A percentile compares a stretch with the other conserved stretches of the same genome.
Evolutionary conservation across 2,113 vertebrate genomes (phyloP).

Genomic region (Notarius lentiginosus): DNA sequence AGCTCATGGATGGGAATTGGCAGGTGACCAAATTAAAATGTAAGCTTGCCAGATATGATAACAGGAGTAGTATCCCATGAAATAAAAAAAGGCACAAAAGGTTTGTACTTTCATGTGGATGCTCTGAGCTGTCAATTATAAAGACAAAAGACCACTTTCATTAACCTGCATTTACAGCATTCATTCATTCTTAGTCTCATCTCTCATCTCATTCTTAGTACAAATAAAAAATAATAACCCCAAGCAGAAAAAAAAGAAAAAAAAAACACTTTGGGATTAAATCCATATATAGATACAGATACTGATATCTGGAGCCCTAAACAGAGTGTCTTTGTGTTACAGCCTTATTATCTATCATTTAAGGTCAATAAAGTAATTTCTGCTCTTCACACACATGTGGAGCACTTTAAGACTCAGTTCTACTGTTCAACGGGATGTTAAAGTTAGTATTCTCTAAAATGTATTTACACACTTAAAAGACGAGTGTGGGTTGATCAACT

Average conservation of each 20-base stretch:
- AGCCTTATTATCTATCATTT: neutral
- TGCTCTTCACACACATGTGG: neutral
- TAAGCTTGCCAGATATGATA: neutral
- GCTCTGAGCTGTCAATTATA: neutral
- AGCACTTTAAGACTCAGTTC: neutral
- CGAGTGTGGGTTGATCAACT: neutral
- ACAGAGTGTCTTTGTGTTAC: neutral
- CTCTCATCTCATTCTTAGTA: too few species aligned
- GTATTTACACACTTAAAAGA: neutral
- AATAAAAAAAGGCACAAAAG: too few species aligned
- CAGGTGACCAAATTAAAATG: neutral
- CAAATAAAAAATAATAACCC: neutral
- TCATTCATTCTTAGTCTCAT: neutral
- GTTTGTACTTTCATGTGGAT: neutral
- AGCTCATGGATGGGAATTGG: neutral
- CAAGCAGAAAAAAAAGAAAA: neutral
- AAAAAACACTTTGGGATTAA: neutral
- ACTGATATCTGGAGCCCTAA: neutral
- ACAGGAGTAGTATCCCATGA: neutral
- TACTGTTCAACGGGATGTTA: neutral
- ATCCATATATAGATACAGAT: neutral
- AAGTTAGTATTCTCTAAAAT: neutral
- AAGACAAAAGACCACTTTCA: too few species aligned
- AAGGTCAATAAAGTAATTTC: neutral
- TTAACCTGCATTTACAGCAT: neutral